Percentiles rank a stretch among this genome's conserved stretches.
phyloP scores from a whole-genome alignment of 2,113 vertebrate genomes.

The Okapia johnstoni region DNA sequence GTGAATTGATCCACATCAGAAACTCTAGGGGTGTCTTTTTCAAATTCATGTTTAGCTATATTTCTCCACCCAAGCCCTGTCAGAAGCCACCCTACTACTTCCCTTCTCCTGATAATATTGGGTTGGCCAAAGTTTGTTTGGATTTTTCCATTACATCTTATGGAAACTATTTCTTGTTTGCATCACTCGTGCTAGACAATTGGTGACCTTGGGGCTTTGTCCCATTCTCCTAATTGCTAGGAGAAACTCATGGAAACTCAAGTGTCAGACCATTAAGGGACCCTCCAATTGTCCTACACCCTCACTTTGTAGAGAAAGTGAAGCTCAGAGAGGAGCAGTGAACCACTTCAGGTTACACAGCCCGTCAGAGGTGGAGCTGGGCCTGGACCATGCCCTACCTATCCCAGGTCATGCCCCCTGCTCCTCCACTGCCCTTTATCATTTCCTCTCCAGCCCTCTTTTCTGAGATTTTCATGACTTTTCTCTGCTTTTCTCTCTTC shows the following conservation, averaged over 20 bases:
- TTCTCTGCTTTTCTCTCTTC: background rate
- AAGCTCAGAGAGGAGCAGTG: background rate
- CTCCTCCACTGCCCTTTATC: background rate
- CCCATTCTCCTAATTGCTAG: background rate
- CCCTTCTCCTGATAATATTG: background rate
- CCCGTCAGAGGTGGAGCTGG: background rate
- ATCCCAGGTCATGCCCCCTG: background rate
- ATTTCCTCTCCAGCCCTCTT: background rate
- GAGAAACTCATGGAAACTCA: background rate
- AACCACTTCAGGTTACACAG: background rate
- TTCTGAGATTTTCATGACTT: background rate
- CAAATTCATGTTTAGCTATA: background rate
- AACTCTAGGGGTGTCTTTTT: background rate
- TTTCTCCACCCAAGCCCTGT: background rate
- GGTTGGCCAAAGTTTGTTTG: background rate
- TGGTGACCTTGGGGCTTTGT: background rate
- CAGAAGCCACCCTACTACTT: background rate
- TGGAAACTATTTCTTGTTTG: background rate
- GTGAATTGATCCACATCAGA: background rate
- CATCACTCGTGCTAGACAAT: background rate
- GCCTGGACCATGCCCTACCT: background rate
- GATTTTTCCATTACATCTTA: background rate
- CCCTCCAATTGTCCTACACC: background rate
- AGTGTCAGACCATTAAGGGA: background rate
- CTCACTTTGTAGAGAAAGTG: background rate